Evolutionary conservation across 1,140 invertebrate genomes (phyloP).

Genomic region (Acromyrmex echinatior): DNA sequence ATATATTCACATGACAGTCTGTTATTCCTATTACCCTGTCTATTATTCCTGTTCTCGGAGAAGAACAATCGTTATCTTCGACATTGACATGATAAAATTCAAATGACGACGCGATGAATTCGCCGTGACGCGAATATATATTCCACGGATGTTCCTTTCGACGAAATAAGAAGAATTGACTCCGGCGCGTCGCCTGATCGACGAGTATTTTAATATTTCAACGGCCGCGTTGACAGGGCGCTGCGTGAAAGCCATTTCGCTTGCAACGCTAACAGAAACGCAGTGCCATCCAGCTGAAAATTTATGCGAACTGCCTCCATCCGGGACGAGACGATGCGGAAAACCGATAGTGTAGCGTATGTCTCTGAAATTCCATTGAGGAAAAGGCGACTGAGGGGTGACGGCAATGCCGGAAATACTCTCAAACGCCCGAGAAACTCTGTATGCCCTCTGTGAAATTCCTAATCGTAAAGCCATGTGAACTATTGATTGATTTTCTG

Average conservation of each 20-base stretch:
- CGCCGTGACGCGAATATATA: conserved; percentile 31
- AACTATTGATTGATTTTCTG: not conserved
- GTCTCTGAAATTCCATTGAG: conserved; percentile 39
- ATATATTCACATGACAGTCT: conserved; percentile 6
- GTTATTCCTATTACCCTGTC: not conserved
- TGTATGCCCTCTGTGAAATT: not conserved
- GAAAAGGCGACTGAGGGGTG: not conserved
- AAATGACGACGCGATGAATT: conserved; percentile 32
- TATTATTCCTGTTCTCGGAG: not conserved
- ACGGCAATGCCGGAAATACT: not conserved
- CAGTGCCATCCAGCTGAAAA: conserved; percentile 56
- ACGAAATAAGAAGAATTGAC: conserved; percentile 51
- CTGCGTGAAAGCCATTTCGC: conserved; percentile 46
- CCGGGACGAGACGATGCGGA: conserved; percentile 16
- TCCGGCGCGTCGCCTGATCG: conserved; percentile 18
- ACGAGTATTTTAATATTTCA: conserved; percentile 65
- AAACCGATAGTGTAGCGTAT: conserved; percentile 35
- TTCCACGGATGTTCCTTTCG: conserved; percentile 28
- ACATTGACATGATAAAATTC: not conserved
- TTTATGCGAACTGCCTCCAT: conserved; percentile 53
- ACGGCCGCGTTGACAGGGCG: conserved; percentile 38
- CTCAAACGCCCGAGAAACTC: not conserved
- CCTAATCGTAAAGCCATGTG: not conserved
- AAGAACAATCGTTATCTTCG: not conserved
- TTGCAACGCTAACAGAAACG: conserved; percentile 46